A percentile compares a stretch with the other conserved stretches of the same genome.
phyloP scores from a whole-genome alignment of 2,888 invertebrate genomes.

The Scaptomyza flava region DNA sequence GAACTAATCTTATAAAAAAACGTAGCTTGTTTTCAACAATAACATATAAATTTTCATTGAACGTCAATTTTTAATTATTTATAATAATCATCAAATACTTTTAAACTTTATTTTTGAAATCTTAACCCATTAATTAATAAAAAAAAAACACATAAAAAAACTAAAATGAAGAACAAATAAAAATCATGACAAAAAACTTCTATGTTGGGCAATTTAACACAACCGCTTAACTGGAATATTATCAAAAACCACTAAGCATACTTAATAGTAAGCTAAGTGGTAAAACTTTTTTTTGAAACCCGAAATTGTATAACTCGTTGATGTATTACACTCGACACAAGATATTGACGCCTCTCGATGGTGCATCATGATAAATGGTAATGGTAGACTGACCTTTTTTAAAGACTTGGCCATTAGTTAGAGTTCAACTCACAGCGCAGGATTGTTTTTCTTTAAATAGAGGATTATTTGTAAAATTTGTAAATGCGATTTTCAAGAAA shows the following conservation, averaged over 20 bases:
- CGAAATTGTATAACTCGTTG: not conserved
- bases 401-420: constrained; percentile 32
- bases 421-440: constrained; percentile 60
- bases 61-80: no score
- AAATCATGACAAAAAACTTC: not conserved
- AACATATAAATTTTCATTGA: not conserved
- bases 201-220: not conserved
- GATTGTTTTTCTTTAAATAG: not conserved
- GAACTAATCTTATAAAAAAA: no score
- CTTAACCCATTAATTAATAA: not conserved
- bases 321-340: constrained; percentile 35
- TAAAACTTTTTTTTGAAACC: constrained; percentile 58
- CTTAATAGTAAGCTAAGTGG: not conserved
- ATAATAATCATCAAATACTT: no score
- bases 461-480: not conserved
- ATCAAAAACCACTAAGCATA: not conserved
- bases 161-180: not conserved
- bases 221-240: not conserved
- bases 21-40: not conserved
- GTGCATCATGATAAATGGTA: constrained; percentile 51
- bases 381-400: constrained; percentile 9
- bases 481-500: not conserved
- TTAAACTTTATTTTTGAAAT: not conserved
- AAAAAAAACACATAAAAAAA: not conserved
- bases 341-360: constrained; percentile 36